Percentiles rank a stretch among this genome's conserved stretches.
Evolutionary conservation across 2,797 vertebrate genomes (phyloP).

Genomic region (Pyrocephalus nanus): DNA sequence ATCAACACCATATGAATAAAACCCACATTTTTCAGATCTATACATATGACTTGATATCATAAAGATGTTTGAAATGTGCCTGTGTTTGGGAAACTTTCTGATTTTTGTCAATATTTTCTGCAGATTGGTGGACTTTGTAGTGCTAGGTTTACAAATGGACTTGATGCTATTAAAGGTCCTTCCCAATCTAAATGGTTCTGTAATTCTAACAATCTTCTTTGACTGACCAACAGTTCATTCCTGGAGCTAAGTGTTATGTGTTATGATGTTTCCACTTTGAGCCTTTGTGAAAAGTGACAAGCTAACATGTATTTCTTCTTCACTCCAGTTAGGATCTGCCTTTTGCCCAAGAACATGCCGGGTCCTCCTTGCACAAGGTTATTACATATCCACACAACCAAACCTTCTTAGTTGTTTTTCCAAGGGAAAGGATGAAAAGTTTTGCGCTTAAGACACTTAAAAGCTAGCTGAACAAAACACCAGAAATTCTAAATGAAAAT

Average conservation of each 20-base stretch:
- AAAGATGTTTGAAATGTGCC: background rate
- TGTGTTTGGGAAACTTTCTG: background rate
- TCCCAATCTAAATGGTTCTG: background rate
- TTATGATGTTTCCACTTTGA: background rate
- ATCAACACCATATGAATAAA: background rate
- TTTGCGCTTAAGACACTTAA: background rate
- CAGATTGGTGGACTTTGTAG: background rate
- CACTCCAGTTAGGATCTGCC: background rate
- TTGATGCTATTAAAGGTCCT: background rate
- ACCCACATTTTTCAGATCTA: background rate
- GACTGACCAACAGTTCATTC: background rate
- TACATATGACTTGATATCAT: background rate
- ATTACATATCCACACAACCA: background rate
- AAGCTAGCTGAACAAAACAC: background rate
- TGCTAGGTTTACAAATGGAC: background rate
- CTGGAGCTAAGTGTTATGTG: background rate
- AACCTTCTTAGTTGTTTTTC: background rate
- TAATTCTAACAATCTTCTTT: background rate
- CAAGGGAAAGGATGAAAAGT: background rate
- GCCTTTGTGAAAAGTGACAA: background rate
- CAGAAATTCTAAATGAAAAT: background rate
- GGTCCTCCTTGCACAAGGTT: background rate
- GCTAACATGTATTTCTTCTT: background rate
- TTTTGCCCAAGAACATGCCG: background rate
- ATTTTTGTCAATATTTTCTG: background rate